Conservation (phyloP, 2,797 vertebrate species). For the Megalops cyprinoides region DNA sequence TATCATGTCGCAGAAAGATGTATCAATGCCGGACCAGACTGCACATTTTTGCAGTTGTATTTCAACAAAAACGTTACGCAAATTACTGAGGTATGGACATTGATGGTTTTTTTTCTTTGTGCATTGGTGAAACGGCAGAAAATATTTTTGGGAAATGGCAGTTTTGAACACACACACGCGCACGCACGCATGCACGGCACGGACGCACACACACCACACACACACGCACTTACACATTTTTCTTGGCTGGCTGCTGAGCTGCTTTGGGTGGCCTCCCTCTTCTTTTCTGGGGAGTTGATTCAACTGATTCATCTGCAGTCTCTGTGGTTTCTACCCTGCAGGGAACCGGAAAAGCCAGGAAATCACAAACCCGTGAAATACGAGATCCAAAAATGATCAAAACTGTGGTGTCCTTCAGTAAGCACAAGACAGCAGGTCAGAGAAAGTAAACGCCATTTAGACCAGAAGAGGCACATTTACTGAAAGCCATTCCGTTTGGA, state of each 20-base stretch:
- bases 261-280: slow-evolving; percentile 90
- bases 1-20: too few species aligned
- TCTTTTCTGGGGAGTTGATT: slow-evolving; percentile 89
- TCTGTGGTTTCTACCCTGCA: slow-evolving; percentile 78
- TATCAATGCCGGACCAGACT: not conserved
- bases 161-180: not conserved
- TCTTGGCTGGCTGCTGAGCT: slow-evolving; percentile 77
- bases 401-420: not conserved
- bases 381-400: not conserved
- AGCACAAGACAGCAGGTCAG: not conserved
- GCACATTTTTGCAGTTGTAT: not conserved
- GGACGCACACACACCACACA: not conserved
- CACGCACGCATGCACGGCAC: not conserved
- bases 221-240: slow-evolving; percentile 78
- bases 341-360: slow-evolving; percentile 42
- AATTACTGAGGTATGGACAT: not conserved
- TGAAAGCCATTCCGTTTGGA: not conserved
- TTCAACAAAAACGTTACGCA: not conserved
- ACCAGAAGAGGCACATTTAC: not conserved
- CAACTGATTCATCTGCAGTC: slow-evolving; percentile 80
- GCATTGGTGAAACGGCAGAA: not conserved
- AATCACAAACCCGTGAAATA: too few species aligned
- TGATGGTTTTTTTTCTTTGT: not conserved
- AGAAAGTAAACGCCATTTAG: not conserved
- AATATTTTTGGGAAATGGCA: not conserved